These are phyloP conservation scores for Cryptomyrus ogoouensis DNA, from an alignment of 2,113 vertebrate species.

Conservation along the genomic window DNA sequence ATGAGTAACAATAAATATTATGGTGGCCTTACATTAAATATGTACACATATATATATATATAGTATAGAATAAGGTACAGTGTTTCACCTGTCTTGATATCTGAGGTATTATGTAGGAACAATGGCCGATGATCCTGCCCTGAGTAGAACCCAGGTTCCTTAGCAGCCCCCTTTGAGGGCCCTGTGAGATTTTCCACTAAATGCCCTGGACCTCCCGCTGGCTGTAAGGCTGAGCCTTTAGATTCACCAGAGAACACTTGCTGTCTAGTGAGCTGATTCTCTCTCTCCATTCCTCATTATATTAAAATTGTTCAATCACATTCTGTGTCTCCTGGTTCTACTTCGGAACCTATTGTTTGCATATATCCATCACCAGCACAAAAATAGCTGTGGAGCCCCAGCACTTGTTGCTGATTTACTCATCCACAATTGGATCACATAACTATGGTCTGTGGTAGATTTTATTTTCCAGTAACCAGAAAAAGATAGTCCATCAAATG, in stretches of 20 bases:
- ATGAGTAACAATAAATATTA: background rate
- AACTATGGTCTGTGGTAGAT: background rate
- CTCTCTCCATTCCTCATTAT: background rate
- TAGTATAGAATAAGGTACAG: background rate
- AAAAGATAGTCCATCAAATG: background rate
- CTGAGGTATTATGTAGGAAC: background rate
- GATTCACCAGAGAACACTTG: background rate
- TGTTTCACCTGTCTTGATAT: background rate
- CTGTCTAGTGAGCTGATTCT: background rate
- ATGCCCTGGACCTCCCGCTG: background rate
- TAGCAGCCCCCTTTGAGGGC: background rate
- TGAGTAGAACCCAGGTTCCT: background rate
- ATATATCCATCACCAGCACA: background rate
- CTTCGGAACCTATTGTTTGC: background rate
- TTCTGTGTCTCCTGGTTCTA: background rate
- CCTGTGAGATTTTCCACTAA: background rate
- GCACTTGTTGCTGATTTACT: too few species aligned
- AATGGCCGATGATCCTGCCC: background rate
- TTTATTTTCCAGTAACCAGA: background rate
- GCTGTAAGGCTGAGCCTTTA: background rate
- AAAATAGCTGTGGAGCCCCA: too few species aligned
- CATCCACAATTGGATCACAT: background rate
- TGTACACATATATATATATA: too few species aligned
- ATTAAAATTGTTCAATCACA: background rate
- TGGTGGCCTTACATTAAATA: background rate